These are phyloP conservation scores for Ochotona curzoniae DNA, from an alignment of 2,113 vertebrate species.

Conservation along the genomic window DNA sequence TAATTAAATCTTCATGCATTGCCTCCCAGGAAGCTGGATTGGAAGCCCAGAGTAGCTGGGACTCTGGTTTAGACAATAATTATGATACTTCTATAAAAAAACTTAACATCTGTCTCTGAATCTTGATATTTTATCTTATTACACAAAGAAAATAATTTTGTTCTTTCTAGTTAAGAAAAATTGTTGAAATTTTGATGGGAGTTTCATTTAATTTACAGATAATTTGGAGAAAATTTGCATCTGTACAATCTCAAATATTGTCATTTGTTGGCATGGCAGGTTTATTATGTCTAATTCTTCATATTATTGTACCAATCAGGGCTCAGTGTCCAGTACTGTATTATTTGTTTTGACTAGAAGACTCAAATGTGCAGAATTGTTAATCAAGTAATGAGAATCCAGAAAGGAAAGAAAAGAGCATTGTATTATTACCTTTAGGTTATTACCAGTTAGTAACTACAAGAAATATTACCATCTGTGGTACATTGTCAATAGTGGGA, in stretches of 20 bases:
- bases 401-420: conserved; percentile 5
- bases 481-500: background rate
- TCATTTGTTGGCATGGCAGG: background rate
- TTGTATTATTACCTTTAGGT: background rate
- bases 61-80: too few species aligned
- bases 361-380: conserved; percentile 27
- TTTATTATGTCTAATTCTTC: background rate
- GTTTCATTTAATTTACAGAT: conserved; percentile 16
- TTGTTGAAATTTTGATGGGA: conserved; percentile 42
- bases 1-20: too few species aligned
- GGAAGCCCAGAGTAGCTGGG: too few species aligned
- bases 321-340: background rate
- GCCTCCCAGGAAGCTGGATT: too few species aligned
- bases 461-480: background rate
- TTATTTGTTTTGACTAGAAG: background rate
- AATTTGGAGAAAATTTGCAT: conserved; percentile 40
- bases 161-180: conserved; percentile 34
- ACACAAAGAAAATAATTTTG: conserved; percentile 3
- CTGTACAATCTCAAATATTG: background rate
- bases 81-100: background rate
- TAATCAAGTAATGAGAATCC: background rate
- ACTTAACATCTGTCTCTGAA: conserved; percentile 1
- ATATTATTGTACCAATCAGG: background rate
- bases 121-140: background rate
- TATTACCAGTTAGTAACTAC: background rate